A percentile compares a stretch with the other conserved stretches of the same genome.
These are phyloP conservation scores for Falco cherrug DNA, from an alignment of 2,797 vertebrate species.

Conservation along the genomic window DNA sequence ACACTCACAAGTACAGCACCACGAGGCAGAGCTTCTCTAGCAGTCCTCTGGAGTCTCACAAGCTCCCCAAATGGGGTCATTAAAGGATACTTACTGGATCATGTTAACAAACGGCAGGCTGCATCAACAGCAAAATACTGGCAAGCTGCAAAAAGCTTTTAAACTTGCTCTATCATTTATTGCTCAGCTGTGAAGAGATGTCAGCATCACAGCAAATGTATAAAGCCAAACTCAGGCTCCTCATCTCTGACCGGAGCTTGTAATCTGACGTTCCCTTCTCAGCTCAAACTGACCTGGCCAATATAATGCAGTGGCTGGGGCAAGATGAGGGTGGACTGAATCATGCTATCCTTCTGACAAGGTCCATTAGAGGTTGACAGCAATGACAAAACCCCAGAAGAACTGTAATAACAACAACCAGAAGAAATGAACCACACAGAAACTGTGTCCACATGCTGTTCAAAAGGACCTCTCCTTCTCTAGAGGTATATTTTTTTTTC, in stretches of 20 bases:
- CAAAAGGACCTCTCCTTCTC: background rate
- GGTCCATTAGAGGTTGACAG: background rate
- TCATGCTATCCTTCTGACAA: background rate
- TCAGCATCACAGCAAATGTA: background rate
- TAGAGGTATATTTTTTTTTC: background rate
- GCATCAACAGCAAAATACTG: slow-evolving; percentile 14
- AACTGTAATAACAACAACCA: background rate
- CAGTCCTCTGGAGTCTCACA: background rate
- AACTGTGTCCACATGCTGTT: background rate
- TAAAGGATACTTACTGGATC: slow-evolving; percentile 8
- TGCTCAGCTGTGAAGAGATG: background rate
- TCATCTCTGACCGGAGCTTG: background rate
- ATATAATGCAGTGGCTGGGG: background rate
- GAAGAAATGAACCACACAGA: background rate
- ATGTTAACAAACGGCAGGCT: background rate
- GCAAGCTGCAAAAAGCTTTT: slow-evolving; percentile 28
- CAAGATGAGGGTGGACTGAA: background rate
- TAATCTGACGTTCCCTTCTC: background rate
- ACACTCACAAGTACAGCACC: background rate
- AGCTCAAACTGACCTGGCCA: background rate
- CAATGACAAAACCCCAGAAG: background rate
- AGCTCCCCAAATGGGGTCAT: background rate
- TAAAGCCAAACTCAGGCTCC: background rate
- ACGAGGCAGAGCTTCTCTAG: background rate
- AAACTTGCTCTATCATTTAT: background rate